Evolutionary conservation across 1,140 invertebrate genomes (phyloP), one percentile per base, ranked within the genome.

Genomic region (Halictus rubicundus): DNA sequence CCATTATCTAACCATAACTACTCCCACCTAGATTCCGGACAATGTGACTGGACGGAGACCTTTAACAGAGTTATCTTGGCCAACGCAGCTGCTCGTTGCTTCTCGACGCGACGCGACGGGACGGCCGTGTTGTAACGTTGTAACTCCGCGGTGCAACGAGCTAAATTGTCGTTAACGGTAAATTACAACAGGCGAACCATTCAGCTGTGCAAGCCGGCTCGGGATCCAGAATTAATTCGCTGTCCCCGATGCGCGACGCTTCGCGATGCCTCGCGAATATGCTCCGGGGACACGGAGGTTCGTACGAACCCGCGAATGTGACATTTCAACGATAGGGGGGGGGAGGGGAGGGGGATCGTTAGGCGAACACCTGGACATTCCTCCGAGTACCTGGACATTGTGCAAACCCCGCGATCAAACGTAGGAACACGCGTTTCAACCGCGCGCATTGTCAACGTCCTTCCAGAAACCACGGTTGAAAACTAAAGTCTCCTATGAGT

Each of bases 111-210:
- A n/a, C n/a, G n/a, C 10, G 14, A 2, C 42, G 10, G 42, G 14
- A 14, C 37, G 46, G 64, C 37, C 46, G 52, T 85, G 81, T 83
- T 71, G 85, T 52, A 86, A 78, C 42, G 32, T 32, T 32, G 32
- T 32, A 32, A 32, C 32, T 32, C 39, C 42, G 52, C 76, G 32
- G 59, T 68, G 75, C 76, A 85, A 76, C 68, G 69, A 83, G 80
- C 77, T 79, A 79, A 82, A 86, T 86, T 86, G 75, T 85, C 80
- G 76, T 83, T 85, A 79, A 85, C 83, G 73, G 70, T 85, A 78
- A 84, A 73, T 73, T 64, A 69, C 61, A 65, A 68, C 64, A 69
- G 72, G 64, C 54, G 59, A 85, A 84, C 46, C 77, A 63, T 84
- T 84, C 72, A 49, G 57, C 72, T 39, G 54, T 16, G 52, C 16